Conservation (phyloP, 2,113 vertebrate species). For the Patagioenas fasciata region DNA sequence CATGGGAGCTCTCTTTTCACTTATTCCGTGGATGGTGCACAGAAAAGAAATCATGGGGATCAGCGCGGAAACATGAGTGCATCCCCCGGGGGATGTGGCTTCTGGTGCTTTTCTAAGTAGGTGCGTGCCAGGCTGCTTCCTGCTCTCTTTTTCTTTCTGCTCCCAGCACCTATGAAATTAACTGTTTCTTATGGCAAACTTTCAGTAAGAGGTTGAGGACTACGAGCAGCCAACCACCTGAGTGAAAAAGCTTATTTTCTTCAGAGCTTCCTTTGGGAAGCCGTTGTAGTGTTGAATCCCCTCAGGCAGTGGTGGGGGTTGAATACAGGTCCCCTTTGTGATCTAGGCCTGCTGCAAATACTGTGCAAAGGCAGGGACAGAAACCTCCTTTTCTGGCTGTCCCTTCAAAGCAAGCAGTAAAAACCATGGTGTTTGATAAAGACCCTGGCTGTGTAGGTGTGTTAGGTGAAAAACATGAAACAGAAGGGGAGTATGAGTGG, state of each 20-base stretch:
- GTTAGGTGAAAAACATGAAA: slow-evolving; percentile 27
- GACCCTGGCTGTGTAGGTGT: slow-evolving; percentile 11
- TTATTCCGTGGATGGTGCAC: neutral
- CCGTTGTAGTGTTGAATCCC: neutral
- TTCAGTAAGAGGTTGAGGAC: neutral
- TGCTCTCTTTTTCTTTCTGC: neutral
- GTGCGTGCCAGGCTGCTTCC: neutral
- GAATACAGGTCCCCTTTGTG: neutral
- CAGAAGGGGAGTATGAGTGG: slow-evolving; percentile 23
- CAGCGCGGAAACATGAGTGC: neutral
- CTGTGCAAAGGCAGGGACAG: neutral
- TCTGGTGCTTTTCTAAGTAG: neutral
- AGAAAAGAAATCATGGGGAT: neutral
- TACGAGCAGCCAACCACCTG: neutral
- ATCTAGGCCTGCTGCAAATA: neutral
- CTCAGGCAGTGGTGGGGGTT: neutral
- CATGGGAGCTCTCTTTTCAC: neutral
- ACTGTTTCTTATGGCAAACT: neutral
- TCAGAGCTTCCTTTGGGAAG: neutral
- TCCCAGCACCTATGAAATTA: neutral
- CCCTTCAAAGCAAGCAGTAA: slow-evolving; percentile 2
- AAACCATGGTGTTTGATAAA: neutral
- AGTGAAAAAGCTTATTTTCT: neutral
- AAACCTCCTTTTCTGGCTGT: neutral
- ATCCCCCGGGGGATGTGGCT: neutral